These are phyloP conservation scores for Cyprinodon brontotheroides DNA, from an alignment of 2,113 vertebrate genomes.

Conservation along the genomic window DNA sequence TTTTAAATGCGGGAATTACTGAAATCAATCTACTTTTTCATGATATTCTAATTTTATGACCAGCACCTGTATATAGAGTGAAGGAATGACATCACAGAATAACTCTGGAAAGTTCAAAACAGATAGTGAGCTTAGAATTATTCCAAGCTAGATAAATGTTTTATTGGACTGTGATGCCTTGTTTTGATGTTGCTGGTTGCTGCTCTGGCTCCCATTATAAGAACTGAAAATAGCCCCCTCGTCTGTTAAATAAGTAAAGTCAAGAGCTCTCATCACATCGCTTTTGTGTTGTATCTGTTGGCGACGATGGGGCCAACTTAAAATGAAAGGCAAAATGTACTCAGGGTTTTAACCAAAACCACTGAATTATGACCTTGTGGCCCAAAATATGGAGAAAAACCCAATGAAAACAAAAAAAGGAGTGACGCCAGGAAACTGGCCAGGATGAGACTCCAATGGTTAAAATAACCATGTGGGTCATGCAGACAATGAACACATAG, in stretches of 20 bases:
- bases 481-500: not conserved
- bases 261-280: conserved; percentile 32
- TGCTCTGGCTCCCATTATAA: conserved; percentile 24
- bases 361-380: conserved; percentile 32
- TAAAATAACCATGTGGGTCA: not conserved
- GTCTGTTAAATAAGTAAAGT: conserved; percentile 48
- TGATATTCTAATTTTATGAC: too few relatives aligned
- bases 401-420: not conserved
- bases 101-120: conserved; percentile 26
- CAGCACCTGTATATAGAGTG: too few relatives aligned
- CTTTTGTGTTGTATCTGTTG: conserved; percentile 41
- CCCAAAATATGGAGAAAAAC: conserved; percentile 4
- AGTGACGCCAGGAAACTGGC: conserved; percentile 11
- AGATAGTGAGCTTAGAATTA: conserved; percentile 38
- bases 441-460: not conserved
- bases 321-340: conserved; percentile 22
- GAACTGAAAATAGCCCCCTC: conserved; percentile 55
- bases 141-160: conserved; percentile 41
- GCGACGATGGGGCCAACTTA: conserved; percentile 15
- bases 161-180: conserved; percentile 50
- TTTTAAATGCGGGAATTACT: too few relatives aligned
- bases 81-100: not conserved
- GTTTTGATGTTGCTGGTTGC: conserved; percentile 62
- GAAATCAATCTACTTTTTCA: too few relatives aligned
- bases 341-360: conserved; percentile 31